A percentile compares a stretch with the other conserved stretches of the same genome.
Conservation (phyloP, 2,797 vertebrate species). For the Enteromius treurensis region DNA sequence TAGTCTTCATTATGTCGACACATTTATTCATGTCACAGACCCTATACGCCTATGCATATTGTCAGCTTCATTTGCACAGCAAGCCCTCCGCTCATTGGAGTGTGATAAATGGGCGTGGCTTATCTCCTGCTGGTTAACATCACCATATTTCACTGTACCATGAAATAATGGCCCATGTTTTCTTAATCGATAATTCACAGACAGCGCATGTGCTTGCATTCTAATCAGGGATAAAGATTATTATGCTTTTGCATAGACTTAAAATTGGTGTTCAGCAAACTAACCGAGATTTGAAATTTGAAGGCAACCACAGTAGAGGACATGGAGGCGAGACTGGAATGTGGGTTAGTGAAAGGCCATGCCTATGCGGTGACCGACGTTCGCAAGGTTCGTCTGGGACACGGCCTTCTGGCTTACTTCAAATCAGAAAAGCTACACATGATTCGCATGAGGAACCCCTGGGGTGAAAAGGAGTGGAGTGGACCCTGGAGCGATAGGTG, state of each 20-base stretch:
- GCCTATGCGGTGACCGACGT: conserved; percentile 94
- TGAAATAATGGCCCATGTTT: conserved; percentile 16
- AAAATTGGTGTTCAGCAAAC: not conserved
- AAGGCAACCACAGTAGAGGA: conserved; percentile 84
- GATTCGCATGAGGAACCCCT: conserved; percentile 97
- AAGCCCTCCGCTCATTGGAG: conserved; percentile 15
- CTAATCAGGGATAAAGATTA: conserved; percentile 11
- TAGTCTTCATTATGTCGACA: conserved; percentile 18
- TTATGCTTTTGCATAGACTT: conserved; percentile 21
- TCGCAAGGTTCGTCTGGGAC: conserved; percentile 88
- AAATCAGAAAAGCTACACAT: conserved; percentile 93
- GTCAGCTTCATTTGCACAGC: conserved; percentile 38
- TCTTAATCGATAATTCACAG: conserved; percentile 23
- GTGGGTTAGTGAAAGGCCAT: conserved; percentile 94
- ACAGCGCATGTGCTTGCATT: conserved; percentile 6
- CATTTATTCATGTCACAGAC: conserved; percentile 13
- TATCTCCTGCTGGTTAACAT: conserved; percentile 28
- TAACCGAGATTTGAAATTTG: not conserved
- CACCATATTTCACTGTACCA: conserved; percentile 13
- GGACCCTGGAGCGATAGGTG: conserved; percentile 98
- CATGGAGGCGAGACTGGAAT: conserved; percentile 90
- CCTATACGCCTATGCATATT: conserved; percentile 26
- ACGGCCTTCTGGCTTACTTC: conserved; percentile 90
- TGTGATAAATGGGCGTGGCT: conserved; percentile 24
- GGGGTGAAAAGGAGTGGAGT: conserved; percentile 94